Percentiles rank a stretch among this genome's conserved stretches.
Evolutionary conservation across 2,113 vertebrate species (phyloP).

Genomic region (Dissostichus mawsoni): DNA sequence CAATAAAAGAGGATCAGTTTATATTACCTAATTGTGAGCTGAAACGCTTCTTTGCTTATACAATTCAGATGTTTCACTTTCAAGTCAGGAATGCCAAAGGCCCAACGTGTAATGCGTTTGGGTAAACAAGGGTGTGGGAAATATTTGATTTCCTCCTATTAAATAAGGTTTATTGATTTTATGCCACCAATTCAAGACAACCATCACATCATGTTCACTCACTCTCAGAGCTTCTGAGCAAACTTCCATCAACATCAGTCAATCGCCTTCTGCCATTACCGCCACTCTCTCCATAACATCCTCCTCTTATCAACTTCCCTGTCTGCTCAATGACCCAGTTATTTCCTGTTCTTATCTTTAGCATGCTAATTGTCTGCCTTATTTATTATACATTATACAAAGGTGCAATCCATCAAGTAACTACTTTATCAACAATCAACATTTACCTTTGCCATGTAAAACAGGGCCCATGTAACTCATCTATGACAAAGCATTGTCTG

Average conservation of each 20-base stretch:
- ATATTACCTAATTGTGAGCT: constrained; percentile 53
- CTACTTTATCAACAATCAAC: constrained; percentile 15
- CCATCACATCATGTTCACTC: constrained; percentile 4
- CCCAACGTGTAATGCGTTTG: constrained; percentile 55
- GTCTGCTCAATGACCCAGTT: constrained; percentile 45
- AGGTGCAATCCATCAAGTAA: constrained; percentile 41
- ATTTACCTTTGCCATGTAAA: constrained; percentile 10
- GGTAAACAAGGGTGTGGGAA: constrained; percentile 27
- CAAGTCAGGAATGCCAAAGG: constrained; percentile 47
- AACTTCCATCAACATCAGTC: constrained; percentile 27
- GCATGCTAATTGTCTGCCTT: constrained; percentile 63
- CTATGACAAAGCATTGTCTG: constrained; percentile 25
- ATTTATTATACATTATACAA: constrained; percentile 70
- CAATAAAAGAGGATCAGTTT: constrained; percentile 67
- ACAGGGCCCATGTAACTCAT: constrained; percentile 22
- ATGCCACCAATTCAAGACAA: not conserved
- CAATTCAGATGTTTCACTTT: constrained; percentile 53
- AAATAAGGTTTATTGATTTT: constrained; percentile 49
- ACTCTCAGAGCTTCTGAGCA: not conserved
- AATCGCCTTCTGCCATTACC: constrained; percentile 30
- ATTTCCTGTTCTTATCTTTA: constrained; percentile 64
- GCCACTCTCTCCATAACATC: constrained; percentile 52
- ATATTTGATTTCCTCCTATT: constrained; percentile 51
- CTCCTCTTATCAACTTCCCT: constrained; percentile 33
- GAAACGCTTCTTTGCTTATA: constrained; percentile 55